Evolutionary conservation across 2,888 invertebrate species (phyloP).

Genomic region (Drosophila mimica): DNA sequence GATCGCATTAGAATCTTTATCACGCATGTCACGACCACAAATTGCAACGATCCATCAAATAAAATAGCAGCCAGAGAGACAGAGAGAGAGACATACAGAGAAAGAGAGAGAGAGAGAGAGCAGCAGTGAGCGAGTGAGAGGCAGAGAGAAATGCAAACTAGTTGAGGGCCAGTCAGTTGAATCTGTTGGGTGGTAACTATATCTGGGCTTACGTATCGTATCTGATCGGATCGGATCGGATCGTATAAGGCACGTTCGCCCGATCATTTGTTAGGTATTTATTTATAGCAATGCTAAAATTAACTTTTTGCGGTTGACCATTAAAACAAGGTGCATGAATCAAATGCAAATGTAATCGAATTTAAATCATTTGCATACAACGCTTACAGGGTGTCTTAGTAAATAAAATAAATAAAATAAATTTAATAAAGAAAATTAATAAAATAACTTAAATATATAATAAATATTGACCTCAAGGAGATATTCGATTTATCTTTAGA

Average conservation of each 20-base stretch:
- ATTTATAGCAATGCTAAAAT: constrained; percentile 81
- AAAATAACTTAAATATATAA: neutral
- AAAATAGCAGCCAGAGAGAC: constrained; percentile 22
- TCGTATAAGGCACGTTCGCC: constrained; percentile 65
- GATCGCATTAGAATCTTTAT: constrained; percentile 80
- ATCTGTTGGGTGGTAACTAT: constrained; percentile 67
- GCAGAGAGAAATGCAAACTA: constrained; percentile 56
- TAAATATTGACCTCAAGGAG: neutral
- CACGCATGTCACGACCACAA: constrained; percentile 74
- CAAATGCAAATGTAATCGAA: constrained; percentile 61
- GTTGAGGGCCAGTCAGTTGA: constrained; percentile 50
- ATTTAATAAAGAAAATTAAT: too few relatives aligned
- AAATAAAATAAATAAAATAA: neutral
- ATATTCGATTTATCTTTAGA: too few relatives aligned
- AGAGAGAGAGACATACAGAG: constrained; percentile 7
- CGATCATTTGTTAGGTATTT: constrained; percentile 72
- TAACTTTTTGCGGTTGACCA: constrained; percentile 77
- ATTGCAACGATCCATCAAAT: constrained; percentile 81
- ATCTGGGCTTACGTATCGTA: constrained; percentile 68
- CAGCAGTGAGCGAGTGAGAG: constrained; percentile 1
- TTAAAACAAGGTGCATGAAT: constrained; percentile 53
- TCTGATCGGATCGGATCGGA: constrained; percentile 53
- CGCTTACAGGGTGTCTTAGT: neutral
- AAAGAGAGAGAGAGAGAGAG: constrained; percentile 15
- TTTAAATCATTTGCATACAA: constrained; percentile 27